phyloP scores from a whole-genome alignment of 2,113 vertebrate species.

The Microtus pennsylvanicus region DNA sequence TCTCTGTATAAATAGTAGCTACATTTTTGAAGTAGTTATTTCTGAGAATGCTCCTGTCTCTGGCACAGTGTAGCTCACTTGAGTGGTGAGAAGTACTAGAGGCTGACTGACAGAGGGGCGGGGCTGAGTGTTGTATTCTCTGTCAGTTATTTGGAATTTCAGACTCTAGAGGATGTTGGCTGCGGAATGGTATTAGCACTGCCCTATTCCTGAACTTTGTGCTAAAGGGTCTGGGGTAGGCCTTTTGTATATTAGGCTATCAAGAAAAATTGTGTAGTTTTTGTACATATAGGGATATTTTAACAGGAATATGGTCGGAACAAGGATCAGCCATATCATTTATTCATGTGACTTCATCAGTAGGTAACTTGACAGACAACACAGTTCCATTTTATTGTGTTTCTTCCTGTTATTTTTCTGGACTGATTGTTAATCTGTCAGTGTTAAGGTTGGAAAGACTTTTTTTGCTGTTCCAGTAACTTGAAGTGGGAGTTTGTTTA shows the following conservation, averaged over 20 bases:
- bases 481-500: not conserved
- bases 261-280: not conserved
- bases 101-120: not conserved
- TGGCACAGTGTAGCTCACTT: not conserved
- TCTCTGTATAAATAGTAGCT: not conserved
- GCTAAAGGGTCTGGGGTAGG: not conserved
- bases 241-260: slow-evolving; percentile 1
- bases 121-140: not conserved
- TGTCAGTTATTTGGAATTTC: not conserved
- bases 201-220: slow-evolving; percentile 46
- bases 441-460: slow-evolving; percentile 33
- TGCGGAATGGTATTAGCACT: not conserved
- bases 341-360: slow-evolving; percentile 7
- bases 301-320: not conserved
- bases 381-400: not conserved
- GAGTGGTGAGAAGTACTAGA: slow-evolving; percentile 34
- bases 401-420: not conserved
- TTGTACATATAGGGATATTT: not conserved
- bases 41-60: not conserved
- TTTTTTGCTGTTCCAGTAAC: not conserved
- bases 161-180: not conserved
- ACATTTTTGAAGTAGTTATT: slow-evolving; percentile 10
- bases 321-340: not conserved
- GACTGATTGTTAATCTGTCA: not conserved
- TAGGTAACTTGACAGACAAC: not conserved